A percentile compares a stretch with the other conserved stretches of the same genome.
These are phyloP conservation scores for Sebastolobus altivelis DNA, from an alignment of 2,797 vertebrate genomes.

Conservation along the genomic window DNA sequence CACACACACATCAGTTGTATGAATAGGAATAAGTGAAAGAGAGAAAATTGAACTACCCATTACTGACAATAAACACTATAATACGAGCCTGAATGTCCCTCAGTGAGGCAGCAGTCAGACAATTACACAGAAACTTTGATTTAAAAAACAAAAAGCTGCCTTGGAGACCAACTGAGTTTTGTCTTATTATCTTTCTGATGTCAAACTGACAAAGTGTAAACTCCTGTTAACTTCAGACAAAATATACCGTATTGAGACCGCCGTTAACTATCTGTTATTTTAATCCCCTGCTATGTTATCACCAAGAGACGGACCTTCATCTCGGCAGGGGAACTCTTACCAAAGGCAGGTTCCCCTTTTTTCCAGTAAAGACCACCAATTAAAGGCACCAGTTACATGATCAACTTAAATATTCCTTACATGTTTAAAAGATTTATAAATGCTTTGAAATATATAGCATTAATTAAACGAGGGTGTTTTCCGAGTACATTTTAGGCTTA, in stretches of 20 bases:
- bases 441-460: not conserved
- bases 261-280: not conserved
- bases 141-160: not conserved
- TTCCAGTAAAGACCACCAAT: not conserved
- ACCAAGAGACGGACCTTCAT: not conserved
- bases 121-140: not conserved
- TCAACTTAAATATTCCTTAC: not conserved
- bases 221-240: not conserved
- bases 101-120: not conserved
- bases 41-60: not conserved
- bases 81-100: not conserved
- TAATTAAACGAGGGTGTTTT: not conserved
- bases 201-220: not conserved
- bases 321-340: not conserved
- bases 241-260: not conserved
- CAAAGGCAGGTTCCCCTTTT: not conserved
- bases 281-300: not conserved
- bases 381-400: not conserved
- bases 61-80: slow-evolving; percentile 9
- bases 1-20: not conserved
- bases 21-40: not conserved
- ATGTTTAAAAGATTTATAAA: not conserved
- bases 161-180: not conserved
- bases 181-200: not conserved
- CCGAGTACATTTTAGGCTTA: not conserved